Evolutionary conservation across 2,888 invertebrate species (phyloP).

Genomic region (Phymatocera aterrima): DNA sequence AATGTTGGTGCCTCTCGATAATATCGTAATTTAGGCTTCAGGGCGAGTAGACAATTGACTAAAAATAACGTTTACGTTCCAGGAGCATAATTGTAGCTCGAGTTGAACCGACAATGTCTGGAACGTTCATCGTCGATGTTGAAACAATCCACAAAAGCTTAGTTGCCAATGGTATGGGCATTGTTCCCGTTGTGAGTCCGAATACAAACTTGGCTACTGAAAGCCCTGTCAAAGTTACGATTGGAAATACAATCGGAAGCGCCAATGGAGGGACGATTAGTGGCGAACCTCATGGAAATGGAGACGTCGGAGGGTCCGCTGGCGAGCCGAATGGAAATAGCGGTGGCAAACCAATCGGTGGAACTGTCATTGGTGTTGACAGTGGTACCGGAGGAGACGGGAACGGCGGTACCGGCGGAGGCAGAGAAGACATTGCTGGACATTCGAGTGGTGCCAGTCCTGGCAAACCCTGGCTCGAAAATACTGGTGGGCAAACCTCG

Average conservation of each 20-base stretch:
- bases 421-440: not conserved
- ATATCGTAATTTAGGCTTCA: not conserved
- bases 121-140: slow-evolving; percentile 69
- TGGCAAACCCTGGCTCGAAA: slow-evolving; percentile 76
- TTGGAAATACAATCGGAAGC: not conserved
- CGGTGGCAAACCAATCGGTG: slow-evolving; percentile 31
- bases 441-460: slow-evolving; percentile 72
- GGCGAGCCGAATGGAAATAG: slow-evolving; percentile 20
- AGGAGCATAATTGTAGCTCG: slow-evolving; percentile 71
- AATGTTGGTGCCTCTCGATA: slow-evolving; percentile 14
- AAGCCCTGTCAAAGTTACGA: not conserved
- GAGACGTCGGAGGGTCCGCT: slow-evolving; percentile 33
- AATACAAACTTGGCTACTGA: slow-evolving; percentile 42
- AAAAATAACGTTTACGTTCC: slow-evolving; percentile 28
- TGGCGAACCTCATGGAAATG: slow-evolving; percentile 30
- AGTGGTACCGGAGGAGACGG: not conserved
- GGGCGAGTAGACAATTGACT: not conserved
- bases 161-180: slow-evolving; percentile 70
- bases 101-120: slow-evolving; percentile 67
- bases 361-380: not conserved
- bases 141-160: slow-evolving; percentile 69
- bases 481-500: slow-evolving; percentile 75
- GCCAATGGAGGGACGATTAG: not conserved
- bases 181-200: slow-evolving; percentile 64
- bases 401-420: not conserved